Evolutionary conservation across 1,140 invertebrate genomes (phyloP).

Genomic region (Drosophila dunni): DNA sequence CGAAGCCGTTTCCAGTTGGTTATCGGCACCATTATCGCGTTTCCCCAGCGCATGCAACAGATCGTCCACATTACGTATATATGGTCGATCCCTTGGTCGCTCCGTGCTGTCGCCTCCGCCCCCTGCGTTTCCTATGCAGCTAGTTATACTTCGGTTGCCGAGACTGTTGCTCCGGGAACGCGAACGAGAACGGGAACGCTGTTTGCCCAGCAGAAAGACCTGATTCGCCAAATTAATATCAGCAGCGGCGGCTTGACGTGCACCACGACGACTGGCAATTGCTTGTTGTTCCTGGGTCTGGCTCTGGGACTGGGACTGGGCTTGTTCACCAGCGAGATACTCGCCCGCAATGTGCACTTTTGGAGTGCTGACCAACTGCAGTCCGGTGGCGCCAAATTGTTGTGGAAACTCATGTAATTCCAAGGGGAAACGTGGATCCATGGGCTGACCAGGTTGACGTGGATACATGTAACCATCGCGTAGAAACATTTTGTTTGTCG

Average conservation of each 20-base stretch:
- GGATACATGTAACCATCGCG: conserved; percentile 83
- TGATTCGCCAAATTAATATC: conserved; percentile 82
- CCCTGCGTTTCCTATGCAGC: conserved; percentile 59
- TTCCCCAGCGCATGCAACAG: conserved; percentile 68
- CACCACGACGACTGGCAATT: conserved; percentile 47
- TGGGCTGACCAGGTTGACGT: conserved; percentile 77
- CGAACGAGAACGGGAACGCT: conserved; percentile 60
- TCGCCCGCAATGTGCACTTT: conserved; percentile 81
- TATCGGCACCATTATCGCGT: conserved; percentile 39
- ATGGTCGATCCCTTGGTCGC: conserved; percentile 47
- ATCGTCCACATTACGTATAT: conserved; percentile 80
- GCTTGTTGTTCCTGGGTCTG: conserved; percentile 36
- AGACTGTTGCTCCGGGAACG: conserved; percentile 80
- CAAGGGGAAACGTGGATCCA: conserved; percentile 79
- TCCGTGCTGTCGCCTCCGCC: conserved; percentile 22
- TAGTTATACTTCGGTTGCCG: conserved; percentile 65
- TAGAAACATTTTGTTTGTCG: conserved; percentile 80
- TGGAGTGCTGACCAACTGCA: conserved; percentile 75
- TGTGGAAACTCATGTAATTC: conserved; percentile 79
- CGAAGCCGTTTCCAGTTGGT: conserved; percentile 59
- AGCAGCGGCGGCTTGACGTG: conserved; percentile 67
- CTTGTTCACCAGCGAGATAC: conserved; percentile 61
- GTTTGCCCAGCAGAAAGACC: conserved; percentile 77
- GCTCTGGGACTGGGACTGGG: conserved; percentile 30
- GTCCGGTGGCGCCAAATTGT: conserved; percentile 73